phyloP scores from a whole-genome alignment of 2,797 vertebrate genomes.

The Malurus leucopterus region DNA sequence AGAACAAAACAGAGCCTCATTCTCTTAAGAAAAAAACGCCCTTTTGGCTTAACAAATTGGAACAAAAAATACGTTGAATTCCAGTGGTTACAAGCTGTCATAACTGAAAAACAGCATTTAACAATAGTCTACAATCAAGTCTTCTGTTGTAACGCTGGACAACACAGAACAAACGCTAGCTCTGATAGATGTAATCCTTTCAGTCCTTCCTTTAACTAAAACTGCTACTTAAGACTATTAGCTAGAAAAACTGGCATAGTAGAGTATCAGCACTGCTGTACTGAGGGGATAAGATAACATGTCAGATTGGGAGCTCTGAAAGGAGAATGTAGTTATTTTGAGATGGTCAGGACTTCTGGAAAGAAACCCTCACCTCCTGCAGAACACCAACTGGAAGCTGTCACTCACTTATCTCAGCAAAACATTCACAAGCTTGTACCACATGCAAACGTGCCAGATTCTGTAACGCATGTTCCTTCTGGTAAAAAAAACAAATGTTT shows the following conservation, averaged over 20 bases:
- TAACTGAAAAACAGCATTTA: neutral
- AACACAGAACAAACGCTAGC: neutral
- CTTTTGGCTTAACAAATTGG: neutral
- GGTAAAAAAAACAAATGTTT: neutral
- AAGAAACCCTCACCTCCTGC: neutral
- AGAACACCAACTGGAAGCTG: conserved; percentile 23
- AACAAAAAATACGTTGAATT: neutral
- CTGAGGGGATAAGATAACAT: neutral
- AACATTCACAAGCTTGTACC: conserved; percentile 12
- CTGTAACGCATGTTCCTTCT: neutral
- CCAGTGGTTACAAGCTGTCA: neutral
- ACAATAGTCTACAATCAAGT: neutral
- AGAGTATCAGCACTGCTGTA: neutral
- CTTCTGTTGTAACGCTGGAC: neutral
- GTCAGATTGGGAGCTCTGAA: neutral
- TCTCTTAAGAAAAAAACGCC: neutral
- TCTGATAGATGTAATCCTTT: neutral
- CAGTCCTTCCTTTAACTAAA: conserved; percentile 15
- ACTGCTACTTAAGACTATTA: neutral
- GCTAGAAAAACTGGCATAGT: neutral
- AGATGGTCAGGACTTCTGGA: neutral
- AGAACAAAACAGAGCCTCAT: neutral
- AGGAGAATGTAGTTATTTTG: neutral
- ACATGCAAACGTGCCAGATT: neutral
- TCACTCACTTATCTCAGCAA: conserved; percentile 46